Conservation (phyloP, 2,888 invertebrate genomes). For the Endotricha flammealis region DNA sequence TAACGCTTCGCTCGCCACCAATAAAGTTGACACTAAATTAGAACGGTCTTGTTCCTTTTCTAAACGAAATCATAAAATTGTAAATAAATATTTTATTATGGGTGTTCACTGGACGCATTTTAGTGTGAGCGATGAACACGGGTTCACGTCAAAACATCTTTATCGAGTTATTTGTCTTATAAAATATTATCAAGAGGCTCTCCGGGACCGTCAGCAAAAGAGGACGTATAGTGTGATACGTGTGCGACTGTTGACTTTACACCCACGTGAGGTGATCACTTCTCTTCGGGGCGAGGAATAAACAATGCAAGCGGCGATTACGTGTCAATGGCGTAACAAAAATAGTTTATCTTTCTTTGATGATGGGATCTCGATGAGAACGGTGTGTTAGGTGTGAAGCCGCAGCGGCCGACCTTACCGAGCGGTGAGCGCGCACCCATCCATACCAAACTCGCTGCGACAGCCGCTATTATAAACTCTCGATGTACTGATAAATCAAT, state of each 20-base stretch:
- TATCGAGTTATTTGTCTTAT: conserved; percentile 79
- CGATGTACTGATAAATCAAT: conserved; percentile 73
- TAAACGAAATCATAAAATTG: conserved; percentile 61
- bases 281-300: conserved; percentile 66
- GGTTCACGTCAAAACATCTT: conserved; percentile 79
- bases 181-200: conserved; percentile 77
- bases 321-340: conserved; percentile 67
- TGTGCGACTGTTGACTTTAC: conserved; percentile 72
- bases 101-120: conserved; percentile 74
- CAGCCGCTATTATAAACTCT: conserved; percentile 64
- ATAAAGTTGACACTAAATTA: conserved; percentile 75
- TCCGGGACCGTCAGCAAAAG: conserved; percentile 76
- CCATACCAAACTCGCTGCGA: conserved; percentile 63
- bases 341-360: conserved; percentile 69
- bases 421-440: conserved; percentile 32
- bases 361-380: conserved; percentile 59
- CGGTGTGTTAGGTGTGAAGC: conserved; percentile 51
- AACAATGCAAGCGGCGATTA: conserved; percentile 75
- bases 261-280: conserved; percentile 71
- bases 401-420: conserved; percentile 56
- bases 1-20: conserved; percentile 71
- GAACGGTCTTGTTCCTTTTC: conserved; percentile 61
- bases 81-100: conserved; percentile 75
- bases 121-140: conserved; percentile 77
- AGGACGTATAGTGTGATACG: conserved; percentile 67